Base-by-base conservation (phyloP, 2,888 invertebrate genomes). In the Morpho helenor region DNA sequence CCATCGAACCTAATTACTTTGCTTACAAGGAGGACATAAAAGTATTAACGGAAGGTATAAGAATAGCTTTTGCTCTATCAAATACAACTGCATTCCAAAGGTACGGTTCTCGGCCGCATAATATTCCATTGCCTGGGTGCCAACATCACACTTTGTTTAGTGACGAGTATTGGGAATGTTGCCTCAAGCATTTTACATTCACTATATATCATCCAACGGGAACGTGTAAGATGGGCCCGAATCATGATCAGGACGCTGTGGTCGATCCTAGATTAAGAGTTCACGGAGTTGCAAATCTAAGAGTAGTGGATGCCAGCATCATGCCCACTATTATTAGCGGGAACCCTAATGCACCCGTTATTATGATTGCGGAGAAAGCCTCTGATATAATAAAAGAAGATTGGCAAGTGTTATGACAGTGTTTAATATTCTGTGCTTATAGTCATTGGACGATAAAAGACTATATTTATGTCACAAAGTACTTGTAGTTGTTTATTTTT, bases 1-100 rank as follows among this genome's bases (percentile, higher is more conserved):
- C 95, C 9, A 95, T 99, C 56, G 95, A 96, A 76, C 98, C 98
- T 0, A 98, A 98, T 79, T 99, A 99, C 78, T 95, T 99, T 75
- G 94, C 96, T 0, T 94, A 96, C 68, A 94, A 94, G 65, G 93
- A 95, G 73, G 98, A 99, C 71, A 91, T 97, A 9, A 91, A 94
- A 66, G 93, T 95, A 0, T 79, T 97, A 2, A 94, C 95, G 0
- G 97, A 97, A 76, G 97, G 96, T 0, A 96, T 97, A n/a, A 93
- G 94, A 70, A 93, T 97, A 60, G 96, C 96, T 0, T 91, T 96
- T 76, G 94, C 94, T 59, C 90, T 97, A 16, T 96, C 97, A 0
- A 94, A 94, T 59, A 94, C 96, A 0, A 92, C 93, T 2, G 95
- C 97, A 0, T 97, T 97, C 73, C 95, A 96, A 75, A 92, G 93